These are phyloP conservation scores for Euzophera pinguis DNA, from an alignment of 2,888 invertebrate genomes.

Conservation along the genomic window DNA sequence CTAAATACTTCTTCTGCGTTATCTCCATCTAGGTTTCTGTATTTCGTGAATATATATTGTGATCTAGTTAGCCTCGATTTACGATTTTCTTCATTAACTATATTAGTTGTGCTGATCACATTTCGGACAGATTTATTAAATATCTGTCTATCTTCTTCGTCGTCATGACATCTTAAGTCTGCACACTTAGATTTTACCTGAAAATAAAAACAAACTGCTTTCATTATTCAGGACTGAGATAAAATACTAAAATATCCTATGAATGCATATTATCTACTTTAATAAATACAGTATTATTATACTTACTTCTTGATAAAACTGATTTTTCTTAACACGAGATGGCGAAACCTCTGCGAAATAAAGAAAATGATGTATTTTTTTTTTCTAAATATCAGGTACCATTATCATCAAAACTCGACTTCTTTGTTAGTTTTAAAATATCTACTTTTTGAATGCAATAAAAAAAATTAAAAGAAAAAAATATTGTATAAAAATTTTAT, in stretches of 20 bases:
- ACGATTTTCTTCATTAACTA: no score
- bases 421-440: no score
- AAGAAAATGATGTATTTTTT: not conserved
- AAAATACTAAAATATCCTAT: no score
- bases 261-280: no score
- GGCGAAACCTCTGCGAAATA: not conserved
- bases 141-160: not conserved
- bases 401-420: no score
- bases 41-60: not conserved
- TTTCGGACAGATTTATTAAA: not conserved
- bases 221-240: slow-evolving; percentile 16
- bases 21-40: not conserved
- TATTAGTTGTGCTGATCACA: no score
- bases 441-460: no score
- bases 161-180: not conserved
- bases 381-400: no score
- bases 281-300: not conserved
- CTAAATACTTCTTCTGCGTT: slow-evolving; percentile 12
- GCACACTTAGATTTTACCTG: slow-evolving; percentile 10
- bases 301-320: not conserved
- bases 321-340: not conserved
- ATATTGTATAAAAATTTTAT: not conserved
- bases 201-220: slow-evolving; percentile 21
- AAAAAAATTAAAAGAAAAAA: not conserved
- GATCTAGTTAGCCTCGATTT: no score